These are phyloP conservation scores for Harpegnathos saltator DNA, from an alignment of 1,140 invertebrate species.

Conservation along the genomic window DNA sequence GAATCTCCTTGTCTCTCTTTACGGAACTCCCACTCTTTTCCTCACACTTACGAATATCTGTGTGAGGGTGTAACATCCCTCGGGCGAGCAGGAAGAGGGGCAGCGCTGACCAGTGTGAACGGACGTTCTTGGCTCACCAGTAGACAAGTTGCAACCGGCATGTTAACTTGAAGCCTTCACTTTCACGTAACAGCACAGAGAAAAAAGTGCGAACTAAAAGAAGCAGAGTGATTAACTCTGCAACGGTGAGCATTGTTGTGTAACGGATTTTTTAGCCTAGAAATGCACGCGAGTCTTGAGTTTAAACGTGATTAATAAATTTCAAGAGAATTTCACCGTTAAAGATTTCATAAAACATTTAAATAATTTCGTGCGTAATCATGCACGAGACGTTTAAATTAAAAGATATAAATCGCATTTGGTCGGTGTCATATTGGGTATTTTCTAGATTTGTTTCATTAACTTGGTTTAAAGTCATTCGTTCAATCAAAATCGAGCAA, in stretches of 20 bases:
- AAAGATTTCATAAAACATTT: neutral
- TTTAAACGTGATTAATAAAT: neutral
- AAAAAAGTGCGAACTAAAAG: no score
- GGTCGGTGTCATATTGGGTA: no score
- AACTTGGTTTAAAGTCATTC: no score
- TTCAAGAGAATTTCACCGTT: neutral
- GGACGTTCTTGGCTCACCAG: constrained; percentile 79
- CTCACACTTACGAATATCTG: constrained; percentile 49
- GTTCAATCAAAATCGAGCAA: neutral
- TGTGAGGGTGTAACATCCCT: constrained; percentile 71
- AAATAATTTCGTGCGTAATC: neutral
- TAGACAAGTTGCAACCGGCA: constrained; percentile 81
- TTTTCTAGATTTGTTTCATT: no score
- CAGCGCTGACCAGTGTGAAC: constrained; percentile 81
- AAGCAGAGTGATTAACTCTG: no score
- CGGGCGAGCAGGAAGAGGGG: constrained; percentile 79
- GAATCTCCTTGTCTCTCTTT: constrained; percentile 52
- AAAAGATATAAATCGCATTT: no score
- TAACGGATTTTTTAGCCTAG: neutral
- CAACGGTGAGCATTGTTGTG: no score
- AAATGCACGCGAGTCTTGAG: neutral
- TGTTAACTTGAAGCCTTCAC: constrained; percentile 72
- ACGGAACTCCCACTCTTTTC: constrained; percentile 23
- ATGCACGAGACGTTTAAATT: constrained; percentile 4
- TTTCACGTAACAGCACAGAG: neutral